Evolutionary conservation across 1,140 invertebrate species (phyloP).

Genomic region (Cyclina sinensis): DNA sequence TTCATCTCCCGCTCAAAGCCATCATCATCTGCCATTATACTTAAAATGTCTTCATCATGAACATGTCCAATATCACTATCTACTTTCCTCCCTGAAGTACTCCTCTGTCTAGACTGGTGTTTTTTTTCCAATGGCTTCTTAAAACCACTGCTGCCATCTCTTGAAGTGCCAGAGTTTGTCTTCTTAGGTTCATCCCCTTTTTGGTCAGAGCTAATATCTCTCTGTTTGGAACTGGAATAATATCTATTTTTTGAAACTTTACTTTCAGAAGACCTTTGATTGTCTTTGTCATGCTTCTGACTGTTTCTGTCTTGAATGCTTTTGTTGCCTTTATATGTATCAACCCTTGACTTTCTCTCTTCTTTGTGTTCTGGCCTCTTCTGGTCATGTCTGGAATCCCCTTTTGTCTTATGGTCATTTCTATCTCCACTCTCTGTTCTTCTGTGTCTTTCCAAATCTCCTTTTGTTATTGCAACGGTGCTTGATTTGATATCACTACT

Average conservation of each 20-base stretch:
- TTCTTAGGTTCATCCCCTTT: background rate
- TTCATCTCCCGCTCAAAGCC: conserved; percentile 46
- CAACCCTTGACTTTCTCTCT: background rate
- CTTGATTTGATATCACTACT: background rate
- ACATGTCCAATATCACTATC: conserved; percentile 16
- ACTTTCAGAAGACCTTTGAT: background rate
- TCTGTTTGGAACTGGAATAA: background rate
- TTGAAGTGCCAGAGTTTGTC: background rate
- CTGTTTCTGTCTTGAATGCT: background rate
- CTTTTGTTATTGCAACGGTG: background rate
- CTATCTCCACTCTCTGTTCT: background rate
- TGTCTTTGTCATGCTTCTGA: background rate
- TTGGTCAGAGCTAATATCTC: background rate
- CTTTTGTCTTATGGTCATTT: background rate
- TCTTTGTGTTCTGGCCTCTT: background rate
- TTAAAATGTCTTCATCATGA: conserved; percentile 54
- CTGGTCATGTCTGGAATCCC: background rate
- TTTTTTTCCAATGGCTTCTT: conserved; percentile 12
- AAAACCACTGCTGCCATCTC: background rate
- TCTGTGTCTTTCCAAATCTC: background rate
- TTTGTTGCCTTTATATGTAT: background rate
- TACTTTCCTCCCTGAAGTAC: conserved; percentile 3
- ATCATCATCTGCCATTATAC: conserved; percentile 57
- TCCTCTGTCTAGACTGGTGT: background rate
- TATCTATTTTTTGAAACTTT: background rate